phyloP scores from a whole-genome alignment of 2,888 invertebrate genomes.

The Gastracanthus pulcherrimus region DNA sequence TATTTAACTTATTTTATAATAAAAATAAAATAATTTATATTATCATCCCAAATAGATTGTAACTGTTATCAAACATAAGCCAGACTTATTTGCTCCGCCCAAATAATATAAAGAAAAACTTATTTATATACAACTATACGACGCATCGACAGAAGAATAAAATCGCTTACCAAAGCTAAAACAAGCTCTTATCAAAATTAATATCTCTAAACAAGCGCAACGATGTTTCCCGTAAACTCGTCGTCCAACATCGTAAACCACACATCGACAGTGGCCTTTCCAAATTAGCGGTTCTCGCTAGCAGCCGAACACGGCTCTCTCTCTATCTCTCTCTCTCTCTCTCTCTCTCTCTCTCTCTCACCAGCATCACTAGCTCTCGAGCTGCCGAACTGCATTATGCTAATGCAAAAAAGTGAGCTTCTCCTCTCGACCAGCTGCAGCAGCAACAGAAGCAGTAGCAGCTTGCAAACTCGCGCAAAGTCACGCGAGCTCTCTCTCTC shows the following conservation, averaged over 20 bases:
- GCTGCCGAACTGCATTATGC: background rate
- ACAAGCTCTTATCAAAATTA: background rate
- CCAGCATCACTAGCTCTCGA: background rate
- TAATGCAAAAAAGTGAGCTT: background rate
- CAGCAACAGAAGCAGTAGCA: too few species aligned
- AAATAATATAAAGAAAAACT: too few species aligned
- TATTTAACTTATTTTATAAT: too few species aligned
- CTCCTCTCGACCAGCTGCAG: background rate
- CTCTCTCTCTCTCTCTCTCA: background rate
- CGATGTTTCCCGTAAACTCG: background rate
- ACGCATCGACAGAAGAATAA: too few species aligned
- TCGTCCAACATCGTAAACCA: background rate
- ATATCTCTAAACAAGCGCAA: background rate
- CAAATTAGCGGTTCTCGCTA: conserved; percentile 3
- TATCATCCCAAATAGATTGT: too few species aligned
- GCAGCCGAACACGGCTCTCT: background rate
- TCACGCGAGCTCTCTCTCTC: too few species aligned
- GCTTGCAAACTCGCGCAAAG: too few species aligned
- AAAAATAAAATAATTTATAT: too few species aligned
- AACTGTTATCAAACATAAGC: too few species aligned
- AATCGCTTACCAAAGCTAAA: background rate
- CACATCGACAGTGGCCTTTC: background rate
- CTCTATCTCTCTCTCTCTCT: background rate
- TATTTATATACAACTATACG: too few species aligned
- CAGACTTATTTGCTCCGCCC: too few species aligned